These are phyloP conservation scores for Drosophila meridionalis DNA, from an alignment of 2,888 invertebrate species.

Conservation along the genomic window DNA sequence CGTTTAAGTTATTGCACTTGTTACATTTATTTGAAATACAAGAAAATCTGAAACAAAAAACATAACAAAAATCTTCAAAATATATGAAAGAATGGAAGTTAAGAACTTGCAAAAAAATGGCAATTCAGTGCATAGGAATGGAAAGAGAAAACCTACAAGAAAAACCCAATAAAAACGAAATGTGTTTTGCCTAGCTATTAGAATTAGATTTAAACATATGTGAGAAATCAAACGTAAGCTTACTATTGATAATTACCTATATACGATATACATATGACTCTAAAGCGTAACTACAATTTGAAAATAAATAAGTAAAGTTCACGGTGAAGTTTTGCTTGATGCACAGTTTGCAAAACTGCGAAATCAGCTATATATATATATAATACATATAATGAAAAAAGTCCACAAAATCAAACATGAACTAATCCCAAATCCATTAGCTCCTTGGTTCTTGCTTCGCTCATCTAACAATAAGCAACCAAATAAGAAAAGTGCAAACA, in stretches of 20 bases:
- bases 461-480: conserved; percentile 46
- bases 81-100: conserved; percentile 51
- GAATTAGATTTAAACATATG: conserved; percentile 66
- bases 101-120: conserved; percentile 65
- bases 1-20: conserved; percentile 67
- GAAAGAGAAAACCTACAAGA: conserved; percentile 21
- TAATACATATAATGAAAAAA: neutral
- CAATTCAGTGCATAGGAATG: conserved; percentile 46
- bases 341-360: conserved; percentile 64
- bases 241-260: conserved; percentile 76
- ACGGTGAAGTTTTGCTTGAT: conserved; percentile 42
- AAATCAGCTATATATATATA: conserved; percentile 17
- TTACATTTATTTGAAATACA: conserved; percentile 66
- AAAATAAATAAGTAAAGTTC: conserved; percentile 30
- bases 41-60: conserved; percentile 32
- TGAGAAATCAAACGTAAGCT: conserved; percentile 78
- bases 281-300: conserved; percentile 51
- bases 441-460: conserved; percentile 53
- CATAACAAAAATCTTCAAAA: conserved; percentile 9
- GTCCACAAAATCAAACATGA: conserved; percentile 17
- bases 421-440: conserved; percentile 43
- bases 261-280: conserved; percentile 68
- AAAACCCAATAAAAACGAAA: conserved; percentile 59
- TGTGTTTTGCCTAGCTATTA: conserved; percentile 75
- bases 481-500: conserved; percentile 64